Evolutionary conservation across 2,113 vertebrate genomes (phyloP), one percentile per base, ranked within the genome.

Genomic region (Tetraodon nigroviridis): DNA sequence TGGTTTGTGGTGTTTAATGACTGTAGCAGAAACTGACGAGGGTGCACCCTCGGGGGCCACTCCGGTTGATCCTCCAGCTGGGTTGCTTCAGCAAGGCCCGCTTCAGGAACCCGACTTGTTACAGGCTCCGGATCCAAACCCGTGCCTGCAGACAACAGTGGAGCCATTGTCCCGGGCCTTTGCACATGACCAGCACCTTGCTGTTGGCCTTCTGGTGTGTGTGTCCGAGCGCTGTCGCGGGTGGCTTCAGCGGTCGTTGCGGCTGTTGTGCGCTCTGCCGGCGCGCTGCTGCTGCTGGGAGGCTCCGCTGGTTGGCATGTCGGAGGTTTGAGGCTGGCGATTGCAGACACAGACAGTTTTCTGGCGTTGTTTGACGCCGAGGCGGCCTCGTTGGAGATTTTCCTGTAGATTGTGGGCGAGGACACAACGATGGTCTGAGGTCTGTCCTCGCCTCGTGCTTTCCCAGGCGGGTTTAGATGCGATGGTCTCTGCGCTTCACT

Each of bases 311-410:
- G 67, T 83, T 82, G 87, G 57, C 64, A 81, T 15, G 81, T 54
- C 24, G 78, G 86, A 51, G 87, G 84, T 75, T 86, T 89, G 58
- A 82, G 81, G 81, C 86, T 89, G 51, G 90, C 88, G 27, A 88
- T 76, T 24, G 86, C 69, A 29, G 88, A 88, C 20, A 89, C 86
- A 5, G 88, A 76, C 12, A 90, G 46, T 73, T 81, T 89, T 71
- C 80, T 87, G 55, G 84, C 71, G 63, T 86, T 80, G 51, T 69
- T 83, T 51, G 86, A 80, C 1, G 64, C 52, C 37, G 79, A 62
- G 17, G 61, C 68, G 6, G 67, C 61, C 2, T 89, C 86, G 53
- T 52, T 85, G 27, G 84, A 63, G 53, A 88, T 86, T 47, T 87
- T 88, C 44, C 84, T 87, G 29, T 86, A 82, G 55, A 82, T 76